Evolutionary conservation across 2,113 vertebrate genomes (phyloP).

Genomic region (Sinocyclocheilus rhinocerous): DNA sequence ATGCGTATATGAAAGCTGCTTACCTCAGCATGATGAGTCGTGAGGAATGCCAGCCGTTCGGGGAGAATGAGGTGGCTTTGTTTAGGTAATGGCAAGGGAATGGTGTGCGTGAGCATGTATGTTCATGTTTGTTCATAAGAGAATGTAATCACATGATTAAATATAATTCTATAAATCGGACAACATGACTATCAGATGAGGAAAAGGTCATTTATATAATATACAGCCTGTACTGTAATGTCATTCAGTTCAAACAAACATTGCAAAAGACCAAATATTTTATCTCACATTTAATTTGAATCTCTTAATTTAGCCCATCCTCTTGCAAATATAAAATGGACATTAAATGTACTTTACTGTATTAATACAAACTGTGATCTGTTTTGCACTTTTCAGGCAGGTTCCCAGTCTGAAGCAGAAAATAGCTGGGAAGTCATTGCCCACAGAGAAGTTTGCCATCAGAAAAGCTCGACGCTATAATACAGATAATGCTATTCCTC

Average conservation of each 20-base stretch:
- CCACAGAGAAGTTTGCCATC: conserved; percentile 98
- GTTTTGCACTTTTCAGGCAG: conserved; percentile 73
- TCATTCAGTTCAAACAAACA: not conserved
- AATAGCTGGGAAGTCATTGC: conserved; percentile 97
- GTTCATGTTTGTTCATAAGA: conserved; percentile 1
- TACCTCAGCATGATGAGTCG: conserved; percentile 95
- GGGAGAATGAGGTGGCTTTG: conserved; percentile 83
- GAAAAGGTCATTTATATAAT: not conserved
- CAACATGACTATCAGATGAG: not conserved
- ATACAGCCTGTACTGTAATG: not conserved
- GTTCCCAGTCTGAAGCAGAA: conserved; percentile 94
- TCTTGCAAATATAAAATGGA: not conserved
- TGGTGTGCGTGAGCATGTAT: not conserved
- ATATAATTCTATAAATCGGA: not conserved
- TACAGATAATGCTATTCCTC: conserved; percentile 79
- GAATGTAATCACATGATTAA: not conserved
- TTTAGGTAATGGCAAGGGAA: conserved; percentile 82
- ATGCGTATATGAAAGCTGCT: conserved; percentile 96
- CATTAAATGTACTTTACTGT: not conserved
- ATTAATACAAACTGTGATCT: not conserved
- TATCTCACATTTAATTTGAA: too few species aligned
- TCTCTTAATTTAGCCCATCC: not conserved
- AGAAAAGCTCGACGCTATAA: conserved; percentile 93
- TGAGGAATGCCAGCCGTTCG: conserved; percentile 90
- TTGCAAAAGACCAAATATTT: not conserved